Conservation (phyloP, 2,888 invertebrate genomes). For the Orgyia antiqua region DNA sequence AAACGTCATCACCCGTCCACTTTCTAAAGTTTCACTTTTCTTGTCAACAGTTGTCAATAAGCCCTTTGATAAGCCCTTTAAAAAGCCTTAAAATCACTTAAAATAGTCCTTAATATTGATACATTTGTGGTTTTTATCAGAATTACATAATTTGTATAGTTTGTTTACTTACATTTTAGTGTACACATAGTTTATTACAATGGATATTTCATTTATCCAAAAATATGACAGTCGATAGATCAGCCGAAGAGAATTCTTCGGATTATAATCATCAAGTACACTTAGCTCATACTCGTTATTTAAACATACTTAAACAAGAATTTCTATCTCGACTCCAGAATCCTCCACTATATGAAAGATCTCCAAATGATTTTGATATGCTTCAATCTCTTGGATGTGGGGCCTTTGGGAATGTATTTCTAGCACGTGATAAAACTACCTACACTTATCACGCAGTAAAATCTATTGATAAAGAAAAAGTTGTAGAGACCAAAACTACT, state of each 20-base stretch:
- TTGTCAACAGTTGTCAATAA: too few species aligned
- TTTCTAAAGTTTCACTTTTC: too few species aligned
- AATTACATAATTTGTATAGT: too few species aligned
- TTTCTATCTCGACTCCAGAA: constrained; percentile 34
- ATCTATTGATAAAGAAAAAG: constrained; percentile 87
- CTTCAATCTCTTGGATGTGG: constrained; percentile 88
- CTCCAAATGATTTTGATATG: constrained; percentile 81
- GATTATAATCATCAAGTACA: constrained; percentile 38
- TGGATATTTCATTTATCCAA: too few species aligned
- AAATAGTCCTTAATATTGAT: too few species aligned
- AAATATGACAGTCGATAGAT: constrained; percentile 34
- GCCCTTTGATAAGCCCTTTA: too few species aligned
- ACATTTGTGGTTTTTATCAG: too few species aligned
- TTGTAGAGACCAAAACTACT: constrained; percentile 89
- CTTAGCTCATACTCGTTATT: constrained; percentile 37
- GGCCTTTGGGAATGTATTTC: constrained; percentile 90
- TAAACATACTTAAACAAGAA: constrained; percentile 48
- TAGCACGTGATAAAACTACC: constrained; percentile 79
- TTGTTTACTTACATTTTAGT: too few species aligned
- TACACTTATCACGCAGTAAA: constrained; percentile 89
- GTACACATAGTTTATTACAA: too few species aligned
- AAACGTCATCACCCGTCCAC: too few species aligned
- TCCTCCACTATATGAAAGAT: constrained; percentile 26
- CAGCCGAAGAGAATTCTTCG: constrained; percentile 20
- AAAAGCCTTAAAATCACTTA: too few species aligned